Conservation (phyloP, 2,113 vertebrate species). For the Larimichthys crocea region DNA sequence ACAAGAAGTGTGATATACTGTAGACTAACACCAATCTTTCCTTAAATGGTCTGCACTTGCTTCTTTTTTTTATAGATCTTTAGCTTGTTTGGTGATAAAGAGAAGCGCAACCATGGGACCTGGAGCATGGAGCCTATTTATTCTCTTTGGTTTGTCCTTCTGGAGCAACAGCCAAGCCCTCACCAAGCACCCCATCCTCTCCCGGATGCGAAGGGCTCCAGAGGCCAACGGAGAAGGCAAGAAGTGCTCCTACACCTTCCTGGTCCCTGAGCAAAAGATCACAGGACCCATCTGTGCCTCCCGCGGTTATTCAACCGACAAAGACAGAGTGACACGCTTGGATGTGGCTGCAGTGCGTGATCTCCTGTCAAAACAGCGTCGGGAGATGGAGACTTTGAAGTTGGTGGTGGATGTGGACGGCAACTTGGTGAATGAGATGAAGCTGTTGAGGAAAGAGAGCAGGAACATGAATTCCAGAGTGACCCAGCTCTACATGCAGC, state of each 20-base stretch:
- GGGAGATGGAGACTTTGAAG: constrained; percentile 94
- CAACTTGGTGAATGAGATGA: constrained; percentile 97
- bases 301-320: constrained; percentile 83
- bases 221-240: constrained; percentile 83
- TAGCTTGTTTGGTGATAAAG: constrained; percentile 49
- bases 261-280: constrained; percentile 98
- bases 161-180: constrained; percentile 67
- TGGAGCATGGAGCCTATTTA: constrained; percentile 71
- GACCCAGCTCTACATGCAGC: constrained; percentile 99
- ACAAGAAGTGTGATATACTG: neutral
- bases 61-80: constrained; percentile 50
- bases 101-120: constrained; percentile 69
- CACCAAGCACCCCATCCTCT: constrained; percentile 66
- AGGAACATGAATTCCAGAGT: constrained; percentile 99
- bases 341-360: constrained; percentile 94
- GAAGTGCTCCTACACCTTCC: constrained; percentile 96
- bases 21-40: neutral
- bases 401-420: constrained; percentile 96
- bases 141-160: constrained; percentile 69
- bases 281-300: constrained; percentile 97
- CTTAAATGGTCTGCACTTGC: constrained; percentile 3
- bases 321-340: constrained; percentile 92
- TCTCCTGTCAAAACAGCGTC: constrained; percentile 91
- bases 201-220: constrained; percentile 85
- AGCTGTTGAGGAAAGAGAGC: constrained; percentile 96